A percentile compares a stretch with the other conserved stretches of the same genome.
Conservation (phyloP, 92 coral and sea anemone genomes). For the Phenganax marumi region DNA sequence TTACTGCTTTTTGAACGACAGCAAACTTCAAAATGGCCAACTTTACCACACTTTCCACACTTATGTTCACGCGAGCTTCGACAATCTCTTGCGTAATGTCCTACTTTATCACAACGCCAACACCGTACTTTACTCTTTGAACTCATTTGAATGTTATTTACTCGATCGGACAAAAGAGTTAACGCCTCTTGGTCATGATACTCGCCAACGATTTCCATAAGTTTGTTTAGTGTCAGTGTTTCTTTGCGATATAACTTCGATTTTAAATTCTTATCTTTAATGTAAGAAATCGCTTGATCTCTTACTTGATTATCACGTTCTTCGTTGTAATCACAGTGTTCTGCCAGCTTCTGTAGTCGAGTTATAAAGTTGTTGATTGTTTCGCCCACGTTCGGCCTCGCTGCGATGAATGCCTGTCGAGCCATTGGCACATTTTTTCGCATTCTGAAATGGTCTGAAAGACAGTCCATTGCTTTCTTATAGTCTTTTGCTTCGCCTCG, state of each 20-base stretch:
- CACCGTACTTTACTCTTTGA: conserved; percentile 29
- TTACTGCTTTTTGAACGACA: conserved; percentile 48
- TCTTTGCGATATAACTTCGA: conserved; percentile 51
- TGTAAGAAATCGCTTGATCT: conserved; percentile 38
- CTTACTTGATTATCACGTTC: conserved; percentile 54
- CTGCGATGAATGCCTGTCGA: conserved; percentile 51
- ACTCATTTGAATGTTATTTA: neutral
- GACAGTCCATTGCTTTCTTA: conserved; percentile 5
- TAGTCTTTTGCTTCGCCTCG: conserved; percentile 23
- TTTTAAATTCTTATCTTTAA: conserved; percentile 49
- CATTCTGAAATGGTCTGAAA: conserved; percentile 39
- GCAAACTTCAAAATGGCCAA: conserved; percentile 39
- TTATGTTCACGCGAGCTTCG: conserved; percentile 22
- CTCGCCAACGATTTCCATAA: conserved; percentile 48
- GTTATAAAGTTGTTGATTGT: conserved; percentile 55
- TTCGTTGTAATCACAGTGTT: conserved; percentile 48
- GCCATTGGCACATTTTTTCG: conserved; percentile 57
- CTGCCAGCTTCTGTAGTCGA: conserved; percentile 38
- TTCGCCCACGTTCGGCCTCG: conserved; percentile 46
- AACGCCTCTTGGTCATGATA: conserved; percentile 59
- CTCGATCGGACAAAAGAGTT: neutral
- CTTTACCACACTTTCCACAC: conserved; percentile 43
- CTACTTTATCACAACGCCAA: conserved; percentile 37
- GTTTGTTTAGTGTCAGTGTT: conserved; percentile 37
- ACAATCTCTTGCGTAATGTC: conserved; percentile 38